These are phyloP conservation scores for Vimba vimba DNA, from an alignment of 2,113 vertebrate species.

Conservation along the genomic window DNA sequence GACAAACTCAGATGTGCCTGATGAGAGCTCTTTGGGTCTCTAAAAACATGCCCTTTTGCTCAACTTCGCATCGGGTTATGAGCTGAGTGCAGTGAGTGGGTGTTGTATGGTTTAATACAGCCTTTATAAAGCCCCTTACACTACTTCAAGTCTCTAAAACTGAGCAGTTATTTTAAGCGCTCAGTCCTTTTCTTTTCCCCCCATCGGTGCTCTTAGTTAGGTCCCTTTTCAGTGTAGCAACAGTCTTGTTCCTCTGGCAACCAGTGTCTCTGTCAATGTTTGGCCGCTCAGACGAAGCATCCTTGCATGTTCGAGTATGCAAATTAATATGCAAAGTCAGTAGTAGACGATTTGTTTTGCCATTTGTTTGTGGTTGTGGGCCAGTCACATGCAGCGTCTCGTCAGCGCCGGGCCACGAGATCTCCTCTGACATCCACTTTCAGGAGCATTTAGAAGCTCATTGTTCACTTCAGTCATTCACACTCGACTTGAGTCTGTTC, in stretches of 20 bases:
- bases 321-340: constrained; percentile 52
- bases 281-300: not conserved
- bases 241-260: constrained; percentile 39
- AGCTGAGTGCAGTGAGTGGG: not conserved
- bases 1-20: not conserved
- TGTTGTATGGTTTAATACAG: constrained; percentile 2
- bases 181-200: constrained; percentile 12
- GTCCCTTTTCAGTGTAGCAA: constrained; percentile 38
- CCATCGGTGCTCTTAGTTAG: constrained; percentile 47
- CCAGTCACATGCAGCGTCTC: constrained; percentile 41
- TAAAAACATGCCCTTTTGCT: constrained; percentile 36
- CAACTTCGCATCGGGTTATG: not conserved
- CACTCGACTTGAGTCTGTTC: constrained; percentile 22
- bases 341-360: constrained; percentile 20
- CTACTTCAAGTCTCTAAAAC: constrained; percentile 11
- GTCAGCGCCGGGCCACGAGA: constrained; percentile 13
- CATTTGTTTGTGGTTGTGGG: constrained; percentile 23
- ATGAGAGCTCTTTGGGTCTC: not conserved
- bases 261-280: not conserved
- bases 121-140: not conserved
- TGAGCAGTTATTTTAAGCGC: constrained; percentile 47
- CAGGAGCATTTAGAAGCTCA: constrained; percentile 31
- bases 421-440: constrained; percentile 19
- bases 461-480: constrained; percentile 24
- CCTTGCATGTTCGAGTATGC: constrained; percentile 40